phyloP scores from a whole-genome alignment of 1,140 invertebrate species.

The Melitaea cinxia region DNA sequence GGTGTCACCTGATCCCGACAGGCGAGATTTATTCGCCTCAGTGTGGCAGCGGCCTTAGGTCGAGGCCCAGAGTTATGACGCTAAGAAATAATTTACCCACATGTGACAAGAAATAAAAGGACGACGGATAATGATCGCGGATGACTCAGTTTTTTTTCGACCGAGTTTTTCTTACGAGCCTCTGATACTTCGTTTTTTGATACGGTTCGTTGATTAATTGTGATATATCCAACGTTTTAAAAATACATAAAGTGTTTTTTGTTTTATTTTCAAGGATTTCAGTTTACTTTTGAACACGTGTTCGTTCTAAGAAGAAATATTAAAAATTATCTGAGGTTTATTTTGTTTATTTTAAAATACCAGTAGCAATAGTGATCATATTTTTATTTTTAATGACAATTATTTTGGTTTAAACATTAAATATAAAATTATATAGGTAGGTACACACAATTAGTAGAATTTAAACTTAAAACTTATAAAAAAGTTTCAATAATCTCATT shows the following conservation, averaged over 20 bases:
- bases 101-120: constrained; percentile 68
- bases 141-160: constrained; percentile 51
- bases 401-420: too few species aligned
- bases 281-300: constrained; percentile 34
- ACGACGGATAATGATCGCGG: constrained; percentile 54
- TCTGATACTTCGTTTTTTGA: constrained; percentile 35
- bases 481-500: constrained; percentile 21
- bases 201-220: constrained; percentile 42
- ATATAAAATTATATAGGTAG: too few species aligned
- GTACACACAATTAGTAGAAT: too few species aligned
- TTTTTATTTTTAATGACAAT: background rate
- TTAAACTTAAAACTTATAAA: too few species aligned
- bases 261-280: constrained; percentile 39
- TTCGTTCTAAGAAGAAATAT: constrained; percentile 56
- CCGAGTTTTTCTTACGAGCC: constrained; percentile 31
- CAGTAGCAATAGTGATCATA: background rate
- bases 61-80: constrained; percentile 69
- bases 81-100: constrained; percentile 75
- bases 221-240: constrained; percentile 41
- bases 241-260: constrained; percentile 42
- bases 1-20: constrained; percentile 82
- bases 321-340: constrained; percentile 46
- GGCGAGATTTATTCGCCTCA: constrained; percentile 73
- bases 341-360: constrained; percentile 39
- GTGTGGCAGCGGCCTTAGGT: constrained; percentile 76